Evolutionary conservation across 2,888 invertebrate species (phyloP), one percentile per base, ranked within the genome.

Genomic region (Dicranocentrus wangi): DNA sequence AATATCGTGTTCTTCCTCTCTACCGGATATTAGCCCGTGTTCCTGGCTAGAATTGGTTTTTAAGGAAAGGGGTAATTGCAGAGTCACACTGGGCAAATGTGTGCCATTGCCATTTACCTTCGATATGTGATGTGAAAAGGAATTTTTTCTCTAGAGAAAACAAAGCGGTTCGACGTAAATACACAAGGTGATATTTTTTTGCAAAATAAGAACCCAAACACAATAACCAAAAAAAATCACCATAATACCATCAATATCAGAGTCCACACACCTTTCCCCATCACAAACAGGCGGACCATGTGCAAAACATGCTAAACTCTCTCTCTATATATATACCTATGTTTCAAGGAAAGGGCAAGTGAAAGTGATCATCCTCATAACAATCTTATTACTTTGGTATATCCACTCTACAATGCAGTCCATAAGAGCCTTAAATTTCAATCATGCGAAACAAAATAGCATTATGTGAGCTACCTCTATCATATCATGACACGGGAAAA

Each of bases 371-470:
- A 27, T 27, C 47, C 23, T 66, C 43, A 66, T 47, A 66, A 65
- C 27, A 66, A 66, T n/a, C 19, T 42, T 27, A 19, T 53, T 23
- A 53, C 69, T 42, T 10, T 68, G n/a, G 19, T 19, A 19, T 42
- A 5, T 27, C n/a, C n/a, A n/a, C n/a, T 17, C 42, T 51, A 43
- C 53, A 23, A 13, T n/a, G 55, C 7, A 23, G 55, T 19, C 3
- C 55, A 55, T 55, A 21, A 55, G 32, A 17, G 61, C 32, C 17
- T 61, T 61, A 61, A 61, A 61, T 61, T 61, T 61, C 61, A 61
- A 61, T 61, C 61, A 61, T 61, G 32, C 61, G 61, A 61, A 61
- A 61, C 61, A 61, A 61, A 61, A 23, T 55, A 23, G 55, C 63
- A 21, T 15, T 47, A n/a, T 10, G 47, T 47, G n/a, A n/a, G 13